Evolutionary conservation across 64 coral and sea anemone genomes (phyloP).

Genomic region (Stichodactyla mertensii): DNA sequence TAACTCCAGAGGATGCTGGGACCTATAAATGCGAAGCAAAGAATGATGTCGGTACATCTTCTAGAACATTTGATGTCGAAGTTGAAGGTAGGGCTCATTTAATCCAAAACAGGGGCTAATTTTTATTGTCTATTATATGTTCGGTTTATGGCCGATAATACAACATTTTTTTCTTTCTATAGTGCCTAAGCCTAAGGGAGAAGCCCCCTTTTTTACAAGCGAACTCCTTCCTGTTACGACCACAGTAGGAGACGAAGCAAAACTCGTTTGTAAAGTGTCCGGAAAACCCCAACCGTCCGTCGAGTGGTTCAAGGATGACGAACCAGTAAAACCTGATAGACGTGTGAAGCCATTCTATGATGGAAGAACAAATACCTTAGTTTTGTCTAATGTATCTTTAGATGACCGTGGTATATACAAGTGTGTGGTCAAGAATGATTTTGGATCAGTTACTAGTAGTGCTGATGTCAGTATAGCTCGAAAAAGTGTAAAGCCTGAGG

Average conservation of each 20-base stretch:
- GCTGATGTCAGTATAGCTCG: conserved; percentile 47
- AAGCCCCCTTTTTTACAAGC: conserved; percentile 44
- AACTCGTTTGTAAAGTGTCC: conserved; percentile 51
- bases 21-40: conserved; percentile 60
- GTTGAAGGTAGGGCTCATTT: conserved; percentile 8
- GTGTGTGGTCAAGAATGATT: conserved; percentile 71
- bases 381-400: conserved; percentile 34
- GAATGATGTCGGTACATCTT: conserved; percentile 45
- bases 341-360: conserved; percentile 64
- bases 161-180: not conserved
- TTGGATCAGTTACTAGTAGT: conserved; percentile 56
- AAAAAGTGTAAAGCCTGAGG: conserved; percentile 53
- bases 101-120: not conserved
- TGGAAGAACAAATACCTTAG: conserved; percentile 45
- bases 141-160: too few relatives aligned
- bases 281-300: conserved; percentile 56
- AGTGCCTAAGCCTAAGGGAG: conserved; percentile 61
- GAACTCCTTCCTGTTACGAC: conserved; percentile 55
- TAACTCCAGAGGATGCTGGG: conserved; percentile 46
- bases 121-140: not conserved
- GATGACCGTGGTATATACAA: conserved; percentile 73
- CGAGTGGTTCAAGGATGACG: conserved; percentile 78
- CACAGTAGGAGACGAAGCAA: conserved; percentile 52
- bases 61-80: conserved; percentile 61
- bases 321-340: conserved; percentile 30